Evolutionary conservation across 2,797 vertebrate species (phyloP).

Genomic region (Tympanoctomys barrerae): DNA sequence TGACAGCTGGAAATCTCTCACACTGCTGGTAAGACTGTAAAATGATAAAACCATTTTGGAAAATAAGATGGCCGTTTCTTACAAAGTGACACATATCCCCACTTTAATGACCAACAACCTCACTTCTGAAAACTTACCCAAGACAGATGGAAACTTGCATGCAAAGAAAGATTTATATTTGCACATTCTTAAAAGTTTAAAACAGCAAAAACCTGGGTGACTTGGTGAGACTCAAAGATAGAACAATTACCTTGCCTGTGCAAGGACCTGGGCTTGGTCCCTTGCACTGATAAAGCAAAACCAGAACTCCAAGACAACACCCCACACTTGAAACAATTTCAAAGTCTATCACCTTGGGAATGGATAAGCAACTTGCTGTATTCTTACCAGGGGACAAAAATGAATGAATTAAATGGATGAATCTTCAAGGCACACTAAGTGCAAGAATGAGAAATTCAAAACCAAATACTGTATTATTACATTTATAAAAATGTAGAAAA

Average conservation of each 20-base stretch:
- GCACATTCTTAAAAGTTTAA: neutral
- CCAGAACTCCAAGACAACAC: neutral
- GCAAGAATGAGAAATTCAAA: neutral
- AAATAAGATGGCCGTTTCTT: neutral
- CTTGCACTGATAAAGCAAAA: too few relatives aligned
- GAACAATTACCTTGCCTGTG: neutral
- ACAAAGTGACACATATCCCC: neutral
- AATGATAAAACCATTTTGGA: neutral
- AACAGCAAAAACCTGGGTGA: neutral
- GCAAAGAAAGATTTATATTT: neutral
- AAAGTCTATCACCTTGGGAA: neutral
- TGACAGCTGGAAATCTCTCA: neutral
- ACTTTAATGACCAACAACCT: neutral
- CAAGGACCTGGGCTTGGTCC: too few relatives aligned
- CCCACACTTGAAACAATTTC: neutral
- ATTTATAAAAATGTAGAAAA: slow-evolving; percentile 11
- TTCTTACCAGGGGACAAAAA: neutral
- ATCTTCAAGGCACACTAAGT: neutral
- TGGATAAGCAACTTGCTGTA: neutral
- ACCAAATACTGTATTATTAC: neutral
- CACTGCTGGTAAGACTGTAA: neutral
- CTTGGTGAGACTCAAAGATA: neutral
- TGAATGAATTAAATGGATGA: neutral
- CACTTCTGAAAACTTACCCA: neutral
- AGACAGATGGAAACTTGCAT: neutral